Conservation (phyloP, 2,113 vertebrate species). For the Pelvicachromis taeniatus region DNA sequence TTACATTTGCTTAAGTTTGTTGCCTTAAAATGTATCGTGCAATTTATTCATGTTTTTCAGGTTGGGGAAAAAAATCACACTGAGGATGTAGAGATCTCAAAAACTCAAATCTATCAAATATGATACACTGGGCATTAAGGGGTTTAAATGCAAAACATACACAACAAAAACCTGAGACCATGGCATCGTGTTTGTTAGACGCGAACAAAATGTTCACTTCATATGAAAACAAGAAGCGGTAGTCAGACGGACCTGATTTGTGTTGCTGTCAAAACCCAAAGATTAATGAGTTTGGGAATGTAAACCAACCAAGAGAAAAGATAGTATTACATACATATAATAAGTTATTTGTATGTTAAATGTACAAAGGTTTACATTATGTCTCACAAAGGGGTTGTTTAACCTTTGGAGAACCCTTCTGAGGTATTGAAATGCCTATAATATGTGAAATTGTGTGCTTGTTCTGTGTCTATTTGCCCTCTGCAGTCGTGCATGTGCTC, state of each 20-base stretch:
- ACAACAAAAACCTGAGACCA: accelerated
- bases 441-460: neutral
- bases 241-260: neutral
- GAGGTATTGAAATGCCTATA: neutral
- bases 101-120: neutral
- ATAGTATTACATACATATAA: neutral
- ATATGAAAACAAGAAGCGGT: neutral
- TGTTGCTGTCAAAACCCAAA: slow-evolving; percentile 7
- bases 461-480: slow-evolving; percentile 11
- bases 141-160: neutral
- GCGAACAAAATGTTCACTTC: neutral
- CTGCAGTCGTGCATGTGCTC: slow-evolving; percentile 33
- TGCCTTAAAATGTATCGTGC: neutral
- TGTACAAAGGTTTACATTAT: neutral
- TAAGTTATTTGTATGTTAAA: neutral
- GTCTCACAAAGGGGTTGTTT: neutral
- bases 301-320: neutral
- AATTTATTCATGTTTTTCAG: neutral
- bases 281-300: neutral
- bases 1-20: neutral
- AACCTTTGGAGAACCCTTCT: neutral
- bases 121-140: neutral
- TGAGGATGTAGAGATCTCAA: neutral
- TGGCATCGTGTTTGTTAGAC: neutral
- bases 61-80: accelerated